Evolutionary conservation across 2,888 invertebrate genomes (phyloP), one percentile per base, ranked within the genome.

Genomic region (Osedax fenrisi): DNA sequence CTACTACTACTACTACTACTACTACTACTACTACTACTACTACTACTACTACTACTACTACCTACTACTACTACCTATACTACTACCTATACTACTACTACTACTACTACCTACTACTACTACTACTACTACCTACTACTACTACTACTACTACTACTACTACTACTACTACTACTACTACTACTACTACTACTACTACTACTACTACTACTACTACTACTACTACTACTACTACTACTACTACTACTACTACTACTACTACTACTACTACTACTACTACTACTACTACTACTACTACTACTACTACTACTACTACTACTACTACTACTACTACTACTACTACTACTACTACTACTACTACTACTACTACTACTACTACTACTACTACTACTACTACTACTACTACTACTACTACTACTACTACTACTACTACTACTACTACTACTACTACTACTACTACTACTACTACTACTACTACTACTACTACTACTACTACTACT

Each of bases 21-120:
- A 73, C 72, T 22, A 74, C 71, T 22, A 73, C 74, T 27, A 74
- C 73, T 73, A 75, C 75, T 75, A 75, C 73, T 59, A 75, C 75
- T 26, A 74, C 75, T 75, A 66, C 74, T 66, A 75, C 66, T 64
- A 75, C 56, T 75, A 26, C 70, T 67, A 22, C 74, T 24, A 75
- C n/a, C 62, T 56, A 76, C 69, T 59, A 59, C 74, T 27, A 75
- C 59, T 27, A 75, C 72, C 56, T n/a, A 56, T 74, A 56, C 75
- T 72, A 61, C 72, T 62, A 74, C 75, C 61, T 72, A 21, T 75
- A 75, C 75, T 61, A 62, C 75, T 25, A 75, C 73, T 61, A 75
- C 75, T 26, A 75, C 72, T 64, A 74, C 64, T 61, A 75, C n/a
- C n/a, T n/a, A n/a, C n/a, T n/a, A n/a, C n/a, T n/a, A n/a, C n/a